These are phyloP conservation scores for Phoxinus dragarum DNA, from an alignment of 2,797 vertebrate genomes.

Conservation along the genomic window DNA sequence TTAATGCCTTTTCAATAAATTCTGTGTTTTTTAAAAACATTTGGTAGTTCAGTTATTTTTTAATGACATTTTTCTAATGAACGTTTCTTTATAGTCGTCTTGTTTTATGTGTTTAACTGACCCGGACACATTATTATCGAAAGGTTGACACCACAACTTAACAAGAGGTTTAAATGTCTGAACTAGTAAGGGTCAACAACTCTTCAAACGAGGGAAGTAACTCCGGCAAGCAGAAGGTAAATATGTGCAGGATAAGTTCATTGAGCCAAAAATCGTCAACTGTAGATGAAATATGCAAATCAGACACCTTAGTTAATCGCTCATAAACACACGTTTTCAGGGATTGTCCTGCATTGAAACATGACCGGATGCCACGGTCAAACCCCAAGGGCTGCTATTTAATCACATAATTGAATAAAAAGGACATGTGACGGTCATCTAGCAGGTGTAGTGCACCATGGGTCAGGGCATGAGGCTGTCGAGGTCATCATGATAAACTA, in stretches of 20 bases:
- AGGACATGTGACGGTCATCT: fast-evolving
- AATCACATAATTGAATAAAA: background rate
- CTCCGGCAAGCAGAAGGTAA: too few relatives aligned
- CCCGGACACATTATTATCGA: background rate
- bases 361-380: background rate
- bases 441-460: background rate
- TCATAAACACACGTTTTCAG: background rate
- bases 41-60: too few relatives aligned
- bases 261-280: background rate
- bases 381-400: background rate
- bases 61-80: too few relatives aligned
- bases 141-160: background rate
- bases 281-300: background rate
- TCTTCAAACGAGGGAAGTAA: too few relatives aligned
- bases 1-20: too few relatives aligned
- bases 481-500: background rate
- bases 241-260: background rate
- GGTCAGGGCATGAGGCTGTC: too few relatives aligned
- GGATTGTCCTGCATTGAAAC: background rate
- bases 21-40: too few relatives aligned
- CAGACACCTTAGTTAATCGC: background rate
- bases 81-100: too few relatives aligned
- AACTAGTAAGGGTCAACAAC: too few relatives aligned
- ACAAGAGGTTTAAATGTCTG: too few relatives aligned
- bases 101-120: too few relatives aligned